A percentile compares a stretch with the other conserved stretches of the same genome.
Evolutionary conservation across 1,140 invertebrate genomes (phyloP).

Genomic region (Geopemphigus sp.): DNA sequence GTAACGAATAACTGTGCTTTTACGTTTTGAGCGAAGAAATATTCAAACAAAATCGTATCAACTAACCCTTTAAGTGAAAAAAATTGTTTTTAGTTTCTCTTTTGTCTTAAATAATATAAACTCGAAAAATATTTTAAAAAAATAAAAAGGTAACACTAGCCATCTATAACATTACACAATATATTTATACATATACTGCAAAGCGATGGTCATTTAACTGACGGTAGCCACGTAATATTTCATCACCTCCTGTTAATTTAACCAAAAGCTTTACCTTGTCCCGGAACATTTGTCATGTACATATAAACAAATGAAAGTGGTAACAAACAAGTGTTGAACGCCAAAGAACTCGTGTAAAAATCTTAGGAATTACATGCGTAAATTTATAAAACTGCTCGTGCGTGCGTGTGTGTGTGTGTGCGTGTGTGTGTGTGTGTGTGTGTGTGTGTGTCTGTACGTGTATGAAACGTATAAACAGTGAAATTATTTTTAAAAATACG

Average conservation of each 20-base stretch:
- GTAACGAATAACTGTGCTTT: too few relatives aligned
- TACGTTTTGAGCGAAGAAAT: too few relatives aligned
- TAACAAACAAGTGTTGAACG: neutral
- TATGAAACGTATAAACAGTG: neutral
- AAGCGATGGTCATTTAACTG: constrained; percentile 6
- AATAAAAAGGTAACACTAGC: neutral
- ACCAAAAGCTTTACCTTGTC: neutral
- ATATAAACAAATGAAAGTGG: neutral
- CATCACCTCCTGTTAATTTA: constrained; percentile 10
- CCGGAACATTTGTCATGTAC: too few relatives aligned
- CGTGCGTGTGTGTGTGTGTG: neutral
- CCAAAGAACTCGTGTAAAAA: neutral
- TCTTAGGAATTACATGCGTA: neutral
- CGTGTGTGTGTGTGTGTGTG: neutral
- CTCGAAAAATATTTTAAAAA: neutral
- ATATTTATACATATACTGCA: constrained; percentile 15
- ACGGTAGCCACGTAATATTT: constrained; percentile 12
- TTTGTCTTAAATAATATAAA: neutral
- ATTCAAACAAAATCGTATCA: too few relatives aligned
- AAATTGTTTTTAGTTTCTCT: too few relatives aligned
- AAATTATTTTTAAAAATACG: neutral
- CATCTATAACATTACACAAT: constrained; percentile 10
- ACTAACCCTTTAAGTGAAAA: too few relatives aligned
- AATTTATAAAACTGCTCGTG: neutral
- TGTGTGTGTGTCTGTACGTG: neutral